Evolutionary conservation across 1,140 invertebrate genomes (phyloP), one percentile per base, ranked within the genome.

Genomic region (Tyrophagus putrescentiae): DNA sequence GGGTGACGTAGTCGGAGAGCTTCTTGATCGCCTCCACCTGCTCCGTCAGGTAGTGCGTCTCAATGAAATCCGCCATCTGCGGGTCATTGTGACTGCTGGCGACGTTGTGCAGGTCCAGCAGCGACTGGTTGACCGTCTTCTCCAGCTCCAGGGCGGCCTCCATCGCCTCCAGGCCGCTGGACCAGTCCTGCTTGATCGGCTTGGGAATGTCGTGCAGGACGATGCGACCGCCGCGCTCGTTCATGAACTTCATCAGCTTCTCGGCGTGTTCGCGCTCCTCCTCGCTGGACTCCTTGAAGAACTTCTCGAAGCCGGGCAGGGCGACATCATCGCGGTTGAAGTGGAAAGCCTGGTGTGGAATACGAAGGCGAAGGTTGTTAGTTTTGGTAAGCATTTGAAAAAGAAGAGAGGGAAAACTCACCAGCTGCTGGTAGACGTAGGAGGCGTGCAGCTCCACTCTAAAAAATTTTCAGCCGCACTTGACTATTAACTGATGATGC

Each of bases 381-480:
- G n/a, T n/a, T n/a, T n/a, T n/a, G n/a, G n/a, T n/a, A n/a, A n/a
- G n/a, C n/a, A n/a, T n/a, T n/a, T n/a, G n/a, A n/a, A n/a, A n/a
- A n/a, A n/a, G n/a, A n/a, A n/a, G n/a, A n/a, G n/a, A n/a, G n/a
- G n/a, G n/a, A n/a, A n/a, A n/a, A 60, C 44, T 52, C 48, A 62
- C 61, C 84, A 91, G 85, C 23, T 82, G 80, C 69, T 86, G 70
- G 71, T 92, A 92, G 31, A 61, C 62, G 39, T 63, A 63, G 4
- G 62, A 63, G n/a, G 62, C 62, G 52, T 83, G 81, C 3, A 93
- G 70, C 72, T 93, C 87, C 77, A 50, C n/a, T n/a, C n/a, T n/a
- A n/a, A n/a, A n/a, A n/a, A n/a, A n/a, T n/a, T n/a, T n/a, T n/a
- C n/a, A n/a, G n/a, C n/a, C n/a, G n/a, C n/a, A n/a, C n/a, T n/a